phyloP scores from a whole-genome alignment of 2,888 invertebrate genomes.

The Salticus scenicus region DNA sequence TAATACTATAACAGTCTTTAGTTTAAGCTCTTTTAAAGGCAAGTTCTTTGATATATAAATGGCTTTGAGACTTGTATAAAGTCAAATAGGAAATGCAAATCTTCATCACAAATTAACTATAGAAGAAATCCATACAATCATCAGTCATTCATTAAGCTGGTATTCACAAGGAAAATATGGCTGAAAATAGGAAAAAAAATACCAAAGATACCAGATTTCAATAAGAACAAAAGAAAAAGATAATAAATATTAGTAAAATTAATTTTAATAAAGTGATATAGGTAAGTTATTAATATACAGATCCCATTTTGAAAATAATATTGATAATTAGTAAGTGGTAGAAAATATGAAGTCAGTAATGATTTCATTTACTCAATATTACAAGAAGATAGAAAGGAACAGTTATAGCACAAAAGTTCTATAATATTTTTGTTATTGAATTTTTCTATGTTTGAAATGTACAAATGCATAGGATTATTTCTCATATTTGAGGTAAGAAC shows the following conservation, averaged over 20 bases:
- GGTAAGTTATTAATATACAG: too few relatives aligned
- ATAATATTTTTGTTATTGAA: too few relatives aligned
- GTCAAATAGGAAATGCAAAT: slow-evolving; percentile 12
- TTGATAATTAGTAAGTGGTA: too few relatives aligned
- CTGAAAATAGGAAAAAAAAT: slow-evolving; percentile 50
- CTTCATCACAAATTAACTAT: slow-evolving; percentile 16
- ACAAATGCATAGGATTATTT: too few relatives aligned
- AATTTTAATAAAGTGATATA: neutral
- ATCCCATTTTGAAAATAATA: too few relatives aligned
- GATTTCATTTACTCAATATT: too few relatives aligned
- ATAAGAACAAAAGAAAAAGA: slow-evolving; percentile 17
- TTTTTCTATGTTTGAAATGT: too few relatives aligned
- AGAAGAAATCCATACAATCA: slow-evolving; percentile 35
- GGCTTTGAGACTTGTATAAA: slow-evolving; percentile 9
- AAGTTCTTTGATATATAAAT: neutral
- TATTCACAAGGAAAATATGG: slow-evolving; percentile 27
- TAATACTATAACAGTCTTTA: neutral
- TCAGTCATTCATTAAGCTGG: slow-evolving; percentile 41
- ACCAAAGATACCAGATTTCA: slow-evolving; percentile 40
- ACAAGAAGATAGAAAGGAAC: too few relatives aligned
- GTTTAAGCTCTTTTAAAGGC: neutral
- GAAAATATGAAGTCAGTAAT: too few relatives aligned
- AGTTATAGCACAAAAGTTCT: too few relatives aligned
- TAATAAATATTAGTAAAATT: neutral
- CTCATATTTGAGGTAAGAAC: too few relatives aligned